phyloP scores from a whole-genome alignment of 2,113 vertebrate genomes.

The Mixornis gularis region DNA sequence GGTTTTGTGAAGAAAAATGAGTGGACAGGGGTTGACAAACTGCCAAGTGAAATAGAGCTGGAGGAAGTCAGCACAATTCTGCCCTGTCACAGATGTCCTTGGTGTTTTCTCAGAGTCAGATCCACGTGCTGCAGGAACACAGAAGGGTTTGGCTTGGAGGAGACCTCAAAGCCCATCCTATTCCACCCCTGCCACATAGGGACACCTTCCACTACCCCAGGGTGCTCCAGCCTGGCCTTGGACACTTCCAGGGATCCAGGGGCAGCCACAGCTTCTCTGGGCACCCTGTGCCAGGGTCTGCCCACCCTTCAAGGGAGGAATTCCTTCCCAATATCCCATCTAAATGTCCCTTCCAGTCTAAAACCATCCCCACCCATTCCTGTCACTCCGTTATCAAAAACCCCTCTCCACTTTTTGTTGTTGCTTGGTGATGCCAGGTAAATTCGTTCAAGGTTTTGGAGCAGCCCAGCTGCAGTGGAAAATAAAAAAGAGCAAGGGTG shows the following conservation, averaged over 20 bases:
- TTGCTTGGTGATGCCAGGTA: neutral
- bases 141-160: neutral
- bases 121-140: fast-evolving
- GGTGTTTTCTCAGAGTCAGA: neutral
- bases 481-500: neutral
- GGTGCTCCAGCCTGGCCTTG: neutral
- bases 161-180: neutral
- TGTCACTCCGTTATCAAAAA: neutral
- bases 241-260: neutral
- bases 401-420: neutral
- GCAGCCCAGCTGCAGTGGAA: neutral
- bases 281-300: neutral
- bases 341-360: neutral
- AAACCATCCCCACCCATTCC: neutral
- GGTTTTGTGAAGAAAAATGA: neutral
- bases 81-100: neutral
- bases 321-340: neutral
- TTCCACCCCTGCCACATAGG: fast-evolving
- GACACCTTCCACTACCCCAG: neutral
- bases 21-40: neutral
- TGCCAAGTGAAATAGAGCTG: neutral
- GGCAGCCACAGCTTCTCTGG: neutral
- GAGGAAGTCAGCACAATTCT: fast-evolving
- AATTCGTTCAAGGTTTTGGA: neutral
- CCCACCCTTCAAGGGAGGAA: fast-evolving